phyloP scores from a whole-genome alignment of 2,888 invertebrate genomes.

The Hesperia comma region DNA sequence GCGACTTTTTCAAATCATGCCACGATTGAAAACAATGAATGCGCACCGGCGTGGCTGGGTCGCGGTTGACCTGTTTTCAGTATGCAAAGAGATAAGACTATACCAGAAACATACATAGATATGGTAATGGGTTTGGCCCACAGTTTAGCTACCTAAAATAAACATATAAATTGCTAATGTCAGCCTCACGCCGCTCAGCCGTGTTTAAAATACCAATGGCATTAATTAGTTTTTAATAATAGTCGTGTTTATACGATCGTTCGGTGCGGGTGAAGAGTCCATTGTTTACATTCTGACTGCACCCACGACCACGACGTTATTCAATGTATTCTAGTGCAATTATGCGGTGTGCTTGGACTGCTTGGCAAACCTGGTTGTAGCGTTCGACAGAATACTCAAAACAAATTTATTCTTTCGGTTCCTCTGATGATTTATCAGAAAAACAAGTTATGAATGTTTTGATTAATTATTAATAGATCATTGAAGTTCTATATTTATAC shows the following conservation, averaged over 20 bases:
- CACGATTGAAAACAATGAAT: not conserved
- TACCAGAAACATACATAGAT: not conserved
- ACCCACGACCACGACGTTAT: slow-evolving; percentile 20
- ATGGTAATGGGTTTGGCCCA: slow-evolving; percentile 6
- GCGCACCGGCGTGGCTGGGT: not conserved
- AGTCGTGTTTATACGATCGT: slow-evolving; percentile 19
- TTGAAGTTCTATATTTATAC: too few species aligned
- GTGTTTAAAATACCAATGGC: slow-evolving; percentile 23
- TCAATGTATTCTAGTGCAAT: slow-evolving; percentile 13
- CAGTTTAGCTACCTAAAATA: slow-evolving; percentile 6
- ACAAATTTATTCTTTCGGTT: too few species aligned
- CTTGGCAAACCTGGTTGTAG: not conserved
- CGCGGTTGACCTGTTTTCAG: slow-evolving; percentile 2
- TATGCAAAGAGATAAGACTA: not conserved
- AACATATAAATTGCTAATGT: slow-evolving; percentile 19
- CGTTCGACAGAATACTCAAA: not conserved
- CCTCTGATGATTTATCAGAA: too few species aligned
- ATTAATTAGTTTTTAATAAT: slow-evolving; percentile 28
- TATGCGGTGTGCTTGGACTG: slow-evolving; percentile 1
- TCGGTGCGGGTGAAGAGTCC: not conserved
- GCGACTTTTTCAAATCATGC: too few species aligned
- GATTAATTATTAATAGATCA: too few species aligned
- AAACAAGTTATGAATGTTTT: too few species aligned
- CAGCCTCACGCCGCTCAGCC: not conserved
- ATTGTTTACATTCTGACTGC: slow-evolving; percentile 28